phyloP scores from a whole-genome alignment of 2,888 invertebrate genomes.

The Mystacides longicornis region DNA sequence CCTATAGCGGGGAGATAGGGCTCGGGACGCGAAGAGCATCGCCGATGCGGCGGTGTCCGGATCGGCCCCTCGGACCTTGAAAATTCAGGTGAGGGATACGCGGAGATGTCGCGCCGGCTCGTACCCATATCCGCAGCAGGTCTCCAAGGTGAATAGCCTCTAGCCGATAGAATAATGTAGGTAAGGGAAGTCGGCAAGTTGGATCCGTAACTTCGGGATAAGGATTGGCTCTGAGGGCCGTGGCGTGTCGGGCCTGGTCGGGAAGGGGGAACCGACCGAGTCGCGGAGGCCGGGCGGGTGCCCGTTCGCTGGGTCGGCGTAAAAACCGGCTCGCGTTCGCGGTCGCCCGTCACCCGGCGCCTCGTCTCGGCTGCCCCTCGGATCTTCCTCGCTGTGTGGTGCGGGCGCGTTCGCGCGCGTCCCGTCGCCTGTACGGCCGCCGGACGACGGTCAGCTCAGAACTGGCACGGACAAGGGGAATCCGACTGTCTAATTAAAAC shows the following conservation, averaged over 20 bases:
- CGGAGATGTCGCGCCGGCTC: constrained; percentile 32
- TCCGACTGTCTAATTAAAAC: constrained; percentile 63
- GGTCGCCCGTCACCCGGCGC: constrained; percentile 33
- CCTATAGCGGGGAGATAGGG: constrained; percentile 48
- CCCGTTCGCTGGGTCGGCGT: too few relatives aligned
- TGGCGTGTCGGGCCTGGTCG: constrained; percentile 52
- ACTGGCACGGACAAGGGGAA: constrained; percentile 59
- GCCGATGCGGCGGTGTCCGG: constrained; percentile 42
- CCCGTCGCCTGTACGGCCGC: constrained; percentile 36
- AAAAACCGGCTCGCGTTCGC: too few relatives aligned
- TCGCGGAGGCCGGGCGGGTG: constrained; percentile 24
- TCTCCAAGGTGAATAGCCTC: constrained; percentile 66
- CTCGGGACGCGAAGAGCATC: constrained; percentile 42
- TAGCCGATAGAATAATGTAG: constrained; percentile 61
- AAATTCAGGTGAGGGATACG: constrained; percentile 33
- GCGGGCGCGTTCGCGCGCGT: constrained; percentile 25
- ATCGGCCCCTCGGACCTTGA: constrained; percentile 39
- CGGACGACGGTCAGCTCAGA: constrained; percentile 50
- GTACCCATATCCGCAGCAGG: constrained; percentile 70
- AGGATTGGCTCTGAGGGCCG: constrained; percentile 68
- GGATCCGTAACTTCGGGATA: constrained; percentile 60
- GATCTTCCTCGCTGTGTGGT: constrained; percentile 33
- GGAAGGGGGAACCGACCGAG: constrained; percentile 29
- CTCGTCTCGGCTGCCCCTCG: constrained; percentile 37
- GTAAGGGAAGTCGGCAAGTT: constrained; percentile 63